Conservation (phyloP, 2,888 invertebrate species). For the Rhamnusium bicolor region DNA sequence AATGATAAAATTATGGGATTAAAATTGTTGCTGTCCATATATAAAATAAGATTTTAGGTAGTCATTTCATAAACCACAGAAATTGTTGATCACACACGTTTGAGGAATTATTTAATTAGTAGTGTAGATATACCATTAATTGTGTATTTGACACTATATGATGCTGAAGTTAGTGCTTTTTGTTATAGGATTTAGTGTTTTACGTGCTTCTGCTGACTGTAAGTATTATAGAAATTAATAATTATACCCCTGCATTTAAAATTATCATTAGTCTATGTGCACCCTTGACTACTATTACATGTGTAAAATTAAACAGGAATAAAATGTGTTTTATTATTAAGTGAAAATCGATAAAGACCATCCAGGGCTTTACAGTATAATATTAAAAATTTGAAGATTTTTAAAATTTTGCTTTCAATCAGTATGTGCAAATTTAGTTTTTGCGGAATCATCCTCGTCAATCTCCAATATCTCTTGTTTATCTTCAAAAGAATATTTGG, state of each 20-base stretch:
- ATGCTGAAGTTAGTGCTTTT: background rate
- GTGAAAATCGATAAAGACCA: no score
- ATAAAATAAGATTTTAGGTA: background rate
- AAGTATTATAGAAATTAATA: background rate
- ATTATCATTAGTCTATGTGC: no score
- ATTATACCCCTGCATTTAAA: background rate
- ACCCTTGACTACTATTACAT: no score
- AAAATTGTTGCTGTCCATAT: background rate
- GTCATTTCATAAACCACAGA: background rate
- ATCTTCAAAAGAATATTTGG: no score
- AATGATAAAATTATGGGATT: slow-evolving; percentile 2
- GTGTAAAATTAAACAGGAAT: no score
- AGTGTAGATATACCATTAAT: slow-evolving; percentile 14
- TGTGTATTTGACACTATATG: slow-evolving; percentile 20
- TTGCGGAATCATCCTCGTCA: no score
- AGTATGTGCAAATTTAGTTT: no score
- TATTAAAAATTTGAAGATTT: no score
- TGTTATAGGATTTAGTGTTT: background rate
- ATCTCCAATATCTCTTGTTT: no score
- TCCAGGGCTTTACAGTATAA: no score
- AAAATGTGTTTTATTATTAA: no score
- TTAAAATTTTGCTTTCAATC: no score
- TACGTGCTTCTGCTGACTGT: background rate
- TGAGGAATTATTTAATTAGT: background rate
- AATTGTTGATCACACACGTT: background rate